Evolutionary conservation across 2,797 vertebrate genomes (phyloP).

Genomic region (Tauraco hartlaubi): DNA sequence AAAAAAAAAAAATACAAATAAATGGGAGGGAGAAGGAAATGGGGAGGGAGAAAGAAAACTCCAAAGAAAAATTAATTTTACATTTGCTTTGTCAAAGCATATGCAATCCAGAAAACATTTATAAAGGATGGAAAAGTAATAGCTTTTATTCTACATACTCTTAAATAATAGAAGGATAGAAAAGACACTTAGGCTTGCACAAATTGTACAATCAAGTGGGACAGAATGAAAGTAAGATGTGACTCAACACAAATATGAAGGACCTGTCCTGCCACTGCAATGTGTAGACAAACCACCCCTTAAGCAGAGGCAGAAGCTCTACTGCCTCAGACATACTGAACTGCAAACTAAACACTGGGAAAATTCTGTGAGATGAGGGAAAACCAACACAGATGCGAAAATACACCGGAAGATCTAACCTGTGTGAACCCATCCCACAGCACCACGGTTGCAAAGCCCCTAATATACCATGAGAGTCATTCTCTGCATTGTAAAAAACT

Average conservation of each 20-base stretch:
- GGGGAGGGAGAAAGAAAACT: neutral
- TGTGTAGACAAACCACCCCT: neutral
- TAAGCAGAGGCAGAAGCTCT: neutral
- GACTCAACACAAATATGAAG: neutral
- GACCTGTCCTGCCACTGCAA: neutral
- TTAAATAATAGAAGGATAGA: neutral
- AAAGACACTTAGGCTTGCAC: neutral
- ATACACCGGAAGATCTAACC: neutral
- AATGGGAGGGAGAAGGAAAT: neutral
- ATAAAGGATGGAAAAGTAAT: neutral
- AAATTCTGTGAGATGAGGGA: neutral
- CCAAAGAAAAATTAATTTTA: neutral
- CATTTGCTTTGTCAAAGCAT: neutral
- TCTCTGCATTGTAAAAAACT: neutral
- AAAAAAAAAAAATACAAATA: neutral
- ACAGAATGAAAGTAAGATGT: neutral
- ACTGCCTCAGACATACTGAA: neutral
- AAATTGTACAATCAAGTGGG: neutral
- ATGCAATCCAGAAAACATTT: neutral
- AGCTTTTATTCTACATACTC: neutral
- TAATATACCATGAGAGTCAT: too few relatives aligned
- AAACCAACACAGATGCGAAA: neutral
- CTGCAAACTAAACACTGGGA: neutral
- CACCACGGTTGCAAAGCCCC: too few relatives aligned
- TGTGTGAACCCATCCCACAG: neutral